phyloP scores from a whole-genome alignment of 2,888 invertebrate genomes.

The Pherbina coryleti region DNA sequence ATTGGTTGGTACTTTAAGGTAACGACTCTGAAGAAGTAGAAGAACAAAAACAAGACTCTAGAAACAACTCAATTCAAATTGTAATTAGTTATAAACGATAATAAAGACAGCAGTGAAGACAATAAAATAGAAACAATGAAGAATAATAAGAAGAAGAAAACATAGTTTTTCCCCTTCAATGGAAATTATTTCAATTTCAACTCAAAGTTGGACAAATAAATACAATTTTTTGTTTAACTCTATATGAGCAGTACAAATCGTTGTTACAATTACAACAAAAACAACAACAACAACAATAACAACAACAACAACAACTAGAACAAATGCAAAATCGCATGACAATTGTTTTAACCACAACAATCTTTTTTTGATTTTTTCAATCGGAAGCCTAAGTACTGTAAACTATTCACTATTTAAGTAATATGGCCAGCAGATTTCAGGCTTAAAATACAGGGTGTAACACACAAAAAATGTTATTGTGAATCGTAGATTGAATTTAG shows the following conservation, averaged over 20 bases:
- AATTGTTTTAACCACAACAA: conserved; percentile 13
- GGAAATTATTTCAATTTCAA: conserved; percentile 62
- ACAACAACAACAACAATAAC: too few species aligned
- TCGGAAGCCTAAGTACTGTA: neutral
- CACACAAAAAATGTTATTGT: too few species aligned
- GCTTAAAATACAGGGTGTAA: neutral
- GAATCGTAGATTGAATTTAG: too few species aligned
- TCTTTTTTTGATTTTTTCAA: neutral
- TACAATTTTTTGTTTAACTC: neutral
- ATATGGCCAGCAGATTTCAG: too few species aligned
- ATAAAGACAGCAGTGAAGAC: conserved; percentile 50
- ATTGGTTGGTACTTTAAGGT: neutral
- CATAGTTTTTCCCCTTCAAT: conserved; percentile 61
- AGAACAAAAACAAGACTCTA: neutral
- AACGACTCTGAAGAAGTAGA: neutral
- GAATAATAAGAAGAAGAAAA: neutral
- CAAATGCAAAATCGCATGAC: conserved; percentile 5
- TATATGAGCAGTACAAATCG: neutral
- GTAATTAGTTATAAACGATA: too few species aligned
- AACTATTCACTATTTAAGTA: too few species aligned
- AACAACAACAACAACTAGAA: conserved; percentile 2
- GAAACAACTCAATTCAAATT: conserved; percentile 37
- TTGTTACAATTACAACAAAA: neutral
- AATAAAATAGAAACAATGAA: conserved; percentile 31
- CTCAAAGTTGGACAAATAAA: conserved; percentile 56